Base-by-base conservation (phyloP, 2,797 vertebrate species). In the Centropyge bicolor region DNA sequence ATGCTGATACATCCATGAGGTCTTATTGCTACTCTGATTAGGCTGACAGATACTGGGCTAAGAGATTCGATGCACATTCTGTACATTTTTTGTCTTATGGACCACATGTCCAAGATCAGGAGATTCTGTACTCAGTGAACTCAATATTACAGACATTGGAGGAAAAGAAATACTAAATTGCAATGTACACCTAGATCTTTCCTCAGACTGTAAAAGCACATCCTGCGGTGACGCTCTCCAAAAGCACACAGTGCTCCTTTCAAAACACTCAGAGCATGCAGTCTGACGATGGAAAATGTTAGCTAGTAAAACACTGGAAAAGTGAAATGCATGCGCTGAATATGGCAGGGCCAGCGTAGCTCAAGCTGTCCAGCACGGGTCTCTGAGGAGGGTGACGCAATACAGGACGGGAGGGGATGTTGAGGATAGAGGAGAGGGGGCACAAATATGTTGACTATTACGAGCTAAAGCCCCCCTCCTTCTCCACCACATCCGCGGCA, bases 361-460 rank as follows among this genome's bases (percentile, higher is more conserved):
- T 77, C 24, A 8, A 52, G 87, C 81, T 70, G 88, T 90, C 91
- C 91, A 91, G 81, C 74, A 35, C n/a, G 4, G 87, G 86, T 91
- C 92, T 93, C 93, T 62, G 64, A 90, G 90, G 90, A 93, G 71
- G 90, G 77, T 95, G 94, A 95, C 74, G 94, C 93, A 92, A 95
- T 91, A 81, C 70, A 74, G 83, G 85, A 84, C 52, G 55, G 85
- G 88, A 74, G 80, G 88, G 80, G 74, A 82, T 81, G 86, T 20
- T 79, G 81, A 82, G 80, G 61, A 75, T 71, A 52, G 85, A 70
- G 72, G 70, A 83, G 87, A 80, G 84, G 88, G 84, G 88, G 89
- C 77, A 90, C 79, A 94, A 94, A 93, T 94, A 94, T 95, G 94
- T 95, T 90, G 87, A 89, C 91, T 92, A 92, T 94, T 93, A 90